A percentile compares a stretch with the other conserved stretches of the same genome.
These are phyloP conservation scores for Streblospio benedicti DNA, from an alignment of 1,140 invertebrate species.

Conservation along the genomic window DNA sequence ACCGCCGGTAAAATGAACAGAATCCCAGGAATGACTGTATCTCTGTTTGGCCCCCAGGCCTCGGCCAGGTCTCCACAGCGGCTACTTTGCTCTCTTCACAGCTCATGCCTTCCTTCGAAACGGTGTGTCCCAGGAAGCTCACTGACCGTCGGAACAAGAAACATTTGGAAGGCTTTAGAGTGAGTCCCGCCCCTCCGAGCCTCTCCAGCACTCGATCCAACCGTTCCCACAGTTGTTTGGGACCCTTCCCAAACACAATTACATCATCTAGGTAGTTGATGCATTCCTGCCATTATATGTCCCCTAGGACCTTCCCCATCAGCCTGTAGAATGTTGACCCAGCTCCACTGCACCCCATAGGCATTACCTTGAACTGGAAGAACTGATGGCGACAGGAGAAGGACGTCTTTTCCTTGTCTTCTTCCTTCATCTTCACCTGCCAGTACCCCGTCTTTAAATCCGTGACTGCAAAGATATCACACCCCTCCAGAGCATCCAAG, in stretches of 20 bases:
- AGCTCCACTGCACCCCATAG: too few species aligned
- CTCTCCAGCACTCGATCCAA: conserved; percentile 34
- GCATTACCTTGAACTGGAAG: too few species aligned
- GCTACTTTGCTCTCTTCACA: conserved; percentile 33
- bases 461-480: too few species aligned
- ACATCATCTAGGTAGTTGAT: conserved; percentile 19
- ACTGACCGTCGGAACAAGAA: conserved; percentile 17
- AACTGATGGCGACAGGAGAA: too few species aligned
- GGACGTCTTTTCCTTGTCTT: background rate
- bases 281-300: too few species aligned
- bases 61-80: conserved; percentile 12
- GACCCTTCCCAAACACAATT: conserved; percentile 16
- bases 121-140: conserved; percentile 18
- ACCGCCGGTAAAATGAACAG: background rate
- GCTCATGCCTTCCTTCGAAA: conserved; percentile 15
- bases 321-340: too few species aligned
- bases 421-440: background rate
- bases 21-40: background rate
- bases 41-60: background rate
- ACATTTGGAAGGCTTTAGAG: conserved; percentile 23
- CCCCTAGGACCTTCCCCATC: too few species aligned
- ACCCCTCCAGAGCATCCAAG: too few species aligned
- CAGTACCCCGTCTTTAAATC: too few species aligned
- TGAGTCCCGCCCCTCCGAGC: conserved; percentile 26
- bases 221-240: conserved; percentile 42